phyloP scores from a whole-genome alignment of 1,140 invertebrate genomes.

The Drosophila nasuta region DNA sequence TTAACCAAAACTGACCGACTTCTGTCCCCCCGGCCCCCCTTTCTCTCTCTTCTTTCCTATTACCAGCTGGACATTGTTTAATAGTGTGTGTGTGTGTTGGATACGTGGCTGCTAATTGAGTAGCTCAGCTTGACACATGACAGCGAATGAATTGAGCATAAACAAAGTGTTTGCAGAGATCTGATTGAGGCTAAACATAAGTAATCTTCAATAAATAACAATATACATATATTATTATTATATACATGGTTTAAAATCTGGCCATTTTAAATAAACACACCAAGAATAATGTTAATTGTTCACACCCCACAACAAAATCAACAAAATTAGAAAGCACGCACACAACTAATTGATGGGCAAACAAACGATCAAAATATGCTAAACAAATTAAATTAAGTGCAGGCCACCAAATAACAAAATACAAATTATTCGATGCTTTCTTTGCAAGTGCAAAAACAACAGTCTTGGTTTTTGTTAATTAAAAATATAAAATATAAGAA shows the following conservation, averaged over 20 bases:
- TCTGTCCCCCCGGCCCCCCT: constrained; percentile 15
- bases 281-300: neutral
- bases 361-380: no score
- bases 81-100: neutral
- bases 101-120: constrained; percentile 59
- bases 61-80: no score
- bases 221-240: neutral
- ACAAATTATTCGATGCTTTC: no score
- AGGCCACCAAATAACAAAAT: no score
- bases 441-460: no score
- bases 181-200: constrained; percentile 1
- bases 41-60: no score
- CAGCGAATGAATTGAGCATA: constrained; percentile 31
- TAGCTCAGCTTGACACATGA: constrained; percentile 40
- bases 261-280: neutral
- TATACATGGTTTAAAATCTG: neutral
- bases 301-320: no score
- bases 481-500: no score
- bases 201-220: neutral
- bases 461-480: no score
- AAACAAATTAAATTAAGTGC: no score
- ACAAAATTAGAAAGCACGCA: no score
- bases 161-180: constrained; percentile 5
- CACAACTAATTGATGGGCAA: no score
- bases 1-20: constrained; percentile 76